Evolutionary conservation across 2,888 invertebrate species (phyloP).

Genomic region (Nemotelus nigrinus): DNA sequence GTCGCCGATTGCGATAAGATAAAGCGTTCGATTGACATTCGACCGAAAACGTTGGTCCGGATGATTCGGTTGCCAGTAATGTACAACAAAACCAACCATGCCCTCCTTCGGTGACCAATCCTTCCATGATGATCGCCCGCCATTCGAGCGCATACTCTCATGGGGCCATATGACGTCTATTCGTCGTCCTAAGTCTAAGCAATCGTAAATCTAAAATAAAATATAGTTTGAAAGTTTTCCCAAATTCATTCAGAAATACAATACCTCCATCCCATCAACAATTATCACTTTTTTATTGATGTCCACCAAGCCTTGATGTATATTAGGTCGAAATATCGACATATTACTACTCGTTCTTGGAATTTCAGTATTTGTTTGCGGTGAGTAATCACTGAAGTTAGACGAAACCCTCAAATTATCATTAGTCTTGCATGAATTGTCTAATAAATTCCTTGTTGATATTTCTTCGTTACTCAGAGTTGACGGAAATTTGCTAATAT

Average conservation of each 20-base stretch:
- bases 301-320: constrained; percentile 41
- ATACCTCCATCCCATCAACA: constrained; percentile 63
- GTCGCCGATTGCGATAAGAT: constrained; percentile 92
- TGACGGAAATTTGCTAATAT: background rate
- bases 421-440: background rate
- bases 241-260: background rate
- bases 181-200: constrained; percentile 87
- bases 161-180: constrained; percentile 97
- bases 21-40: constrained; percentile 90
- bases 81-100: constrained; percentile 94
- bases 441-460: background rate
- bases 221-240: background rate
- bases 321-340: constrained; percentile 30
- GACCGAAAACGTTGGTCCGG: constrained; percentile 86
- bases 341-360: background rate
- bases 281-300: constrained; percentile 64
- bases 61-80: constrained; percentile 94
- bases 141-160: constrained; percentile 85
- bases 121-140: constrained; percentile 89
- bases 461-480: constrained; percentile 27
- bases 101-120: constrained; percentile 90
- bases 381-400: constrained; percentile 18
- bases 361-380: background rate
- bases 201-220: constrained; percentile 78
- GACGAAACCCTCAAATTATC: background rate